A percentile compares a stretch with the other conserved stretches of the same genome.
phyloP scores from a whole-genome alignment of 2,797 vertebrate species.

The Microchirus variegatus region DNA sequence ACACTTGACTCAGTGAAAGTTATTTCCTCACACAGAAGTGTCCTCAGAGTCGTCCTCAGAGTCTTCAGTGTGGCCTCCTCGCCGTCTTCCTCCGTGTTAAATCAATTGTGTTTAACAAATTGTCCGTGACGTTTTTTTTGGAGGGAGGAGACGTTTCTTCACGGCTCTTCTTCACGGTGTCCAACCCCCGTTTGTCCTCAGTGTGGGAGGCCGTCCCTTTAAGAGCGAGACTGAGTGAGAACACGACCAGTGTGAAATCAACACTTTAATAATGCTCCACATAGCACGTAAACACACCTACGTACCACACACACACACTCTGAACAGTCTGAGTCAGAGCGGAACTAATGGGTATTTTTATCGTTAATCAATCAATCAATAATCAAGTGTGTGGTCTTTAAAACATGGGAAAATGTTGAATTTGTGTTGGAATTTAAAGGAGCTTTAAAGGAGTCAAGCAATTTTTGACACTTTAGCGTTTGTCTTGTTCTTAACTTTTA shows the following conservation, averaged over 20 bases:
- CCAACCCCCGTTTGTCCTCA: slow-evolving; percentile 53
- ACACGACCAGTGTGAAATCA: slow-evolving; percentile 73
- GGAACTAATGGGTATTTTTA: too few species aligned
- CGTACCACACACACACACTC: background rate
- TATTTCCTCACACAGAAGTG: slow-evolving; percentile 18
- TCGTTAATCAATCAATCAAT: too few species aligned
- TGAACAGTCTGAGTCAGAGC: background rate
- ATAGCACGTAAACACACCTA: background rate
- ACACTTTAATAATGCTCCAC: slow-evolving; percentile 51
- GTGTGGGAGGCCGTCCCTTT: slow-evolving; percentile 40
- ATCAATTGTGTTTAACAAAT: slow-evolving; percentile 76
- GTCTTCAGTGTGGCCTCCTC: slow-evolving; percentile 4
- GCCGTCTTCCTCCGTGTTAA: slow-evolving; percentile 37
- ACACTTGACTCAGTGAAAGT: slow-evolving; percentile 29
- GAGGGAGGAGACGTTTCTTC: slow-evolving; percentile 41
- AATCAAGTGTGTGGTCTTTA: too few species aligned
- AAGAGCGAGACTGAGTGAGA: slow-evolving; percentile 39
- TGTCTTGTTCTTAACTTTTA: too few species aligned
- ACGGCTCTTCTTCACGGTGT: slow-evolving; percentile 67
- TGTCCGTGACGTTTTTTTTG: slow-evolving; percentile 63
- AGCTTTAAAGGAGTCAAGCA: too few species aligned
- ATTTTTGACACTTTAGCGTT: too few species aligned
- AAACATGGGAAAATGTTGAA: too few species aligned
- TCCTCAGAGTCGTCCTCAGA: background rate
- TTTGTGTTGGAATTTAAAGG: too few species aligned